Base-by-base conservation (phyloP, 2,797 vertebrate species). In the Gallirallus australis region DNA sequence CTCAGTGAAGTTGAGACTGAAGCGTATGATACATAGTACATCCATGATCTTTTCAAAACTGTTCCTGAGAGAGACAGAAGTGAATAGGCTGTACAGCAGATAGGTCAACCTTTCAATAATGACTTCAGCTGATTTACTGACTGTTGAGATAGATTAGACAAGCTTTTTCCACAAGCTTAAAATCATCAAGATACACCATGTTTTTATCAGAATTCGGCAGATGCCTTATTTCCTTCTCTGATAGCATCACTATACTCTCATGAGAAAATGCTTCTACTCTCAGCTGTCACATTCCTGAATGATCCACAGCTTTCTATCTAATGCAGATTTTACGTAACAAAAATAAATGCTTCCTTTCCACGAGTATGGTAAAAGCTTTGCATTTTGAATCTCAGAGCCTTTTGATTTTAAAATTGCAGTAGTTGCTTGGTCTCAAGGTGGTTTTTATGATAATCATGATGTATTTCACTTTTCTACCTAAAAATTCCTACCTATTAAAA, bases 191-290 rank as follows among this genome's bases (percentile, higher is more conserved):
- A 89, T 70, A 93, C 5, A 69, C 61, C 56, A 77, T 89, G 69
- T 89, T 77, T 88, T 81, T 94, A 96, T 94, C 87, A 91, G 84
- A 84, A 54, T 61, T 72, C 48, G 65, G 71, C 66, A 96, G 94
- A 52, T 72, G 54, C 61, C 31, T 89, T 65, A 61, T 76, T 91
- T 76, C 35, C 20, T 70, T 92, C 45, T 47, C 60, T 61, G 72
- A 76, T 11, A 54, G 19, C 35, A 72, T 39, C 42, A 24, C 42
- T 54, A 5, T 5, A 53, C 40, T 66, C 70, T 61, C 70, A 69
- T 19, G 63, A 84, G 75, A 82, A 97, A 87, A 80, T 31, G 57
- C 9, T 45, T 86, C 59, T 48, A 47, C 31, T 28, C 35, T 56
- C n/a, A 75, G 45, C 52, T 75, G 59, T 73, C 82, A 84, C 68